Evolutionary conservation across 2,797 vertebrate species (phyloP).

Genomic region (Hypotaenidia philippensis): DNA sequence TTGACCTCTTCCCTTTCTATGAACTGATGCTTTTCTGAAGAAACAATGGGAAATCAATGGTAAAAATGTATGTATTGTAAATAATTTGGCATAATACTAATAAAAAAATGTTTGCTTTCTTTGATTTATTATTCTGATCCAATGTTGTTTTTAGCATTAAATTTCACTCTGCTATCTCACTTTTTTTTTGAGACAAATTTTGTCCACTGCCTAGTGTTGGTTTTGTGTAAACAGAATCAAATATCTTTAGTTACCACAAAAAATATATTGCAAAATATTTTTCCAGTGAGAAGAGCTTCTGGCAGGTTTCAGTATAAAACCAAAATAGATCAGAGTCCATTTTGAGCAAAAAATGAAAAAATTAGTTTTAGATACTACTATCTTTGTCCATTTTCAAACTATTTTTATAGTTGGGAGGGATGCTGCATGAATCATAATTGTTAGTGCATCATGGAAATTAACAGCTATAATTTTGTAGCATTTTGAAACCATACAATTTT

Average conservation of each 20-base stretch:
- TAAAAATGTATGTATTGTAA: background rate
- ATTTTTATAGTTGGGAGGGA: background rate
- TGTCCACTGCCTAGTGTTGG: background rate
- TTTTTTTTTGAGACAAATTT: background rate
- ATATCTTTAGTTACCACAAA: background rate
- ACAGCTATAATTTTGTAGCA: background rate
- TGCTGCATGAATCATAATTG: background rate
- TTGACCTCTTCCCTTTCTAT: background rate
- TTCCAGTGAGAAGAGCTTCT: background rate
- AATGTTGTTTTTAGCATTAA: background rate
- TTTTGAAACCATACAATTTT: background rate
- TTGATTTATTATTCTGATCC: background rate
- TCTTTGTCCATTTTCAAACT: background rate
- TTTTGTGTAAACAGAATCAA: background rate
- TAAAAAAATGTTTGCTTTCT: background rate
- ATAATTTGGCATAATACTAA: background rate
- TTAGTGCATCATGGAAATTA: background rate
- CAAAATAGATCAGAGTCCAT: background rate
- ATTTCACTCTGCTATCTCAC: background rate
- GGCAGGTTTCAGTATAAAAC: background rate
- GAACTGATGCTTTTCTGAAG: background rate
- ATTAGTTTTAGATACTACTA: background rate
- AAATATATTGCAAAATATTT: background rate
- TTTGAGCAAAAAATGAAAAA: background rate
- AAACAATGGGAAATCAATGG: background rate